Evolutionary conservation across 2,113 vertebrate species (phyloP).

Genomic region (Agapornis roseicollis): DNA sequence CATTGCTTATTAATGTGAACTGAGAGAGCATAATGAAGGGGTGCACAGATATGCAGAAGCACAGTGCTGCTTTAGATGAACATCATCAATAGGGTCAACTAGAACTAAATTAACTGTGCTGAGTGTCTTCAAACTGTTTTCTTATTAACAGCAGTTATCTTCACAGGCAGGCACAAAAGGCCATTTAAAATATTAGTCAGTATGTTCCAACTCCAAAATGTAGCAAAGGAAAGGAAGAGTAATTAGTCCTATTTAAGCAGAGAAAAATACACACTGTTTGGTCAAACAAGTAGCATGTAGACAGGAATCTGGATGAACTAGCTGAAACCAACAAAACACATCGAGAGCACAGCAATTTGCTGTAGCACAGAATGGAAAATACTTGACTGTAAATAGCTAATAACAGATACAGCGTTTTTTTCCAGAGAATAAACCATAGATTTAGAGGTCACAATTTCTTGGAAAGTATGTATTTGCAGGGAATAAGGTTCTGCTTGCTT

Average conservation of each 20-base stretch:
- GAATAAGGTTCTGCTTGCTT: background rate
- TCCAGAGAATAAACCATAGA: constrained; percentile 6
- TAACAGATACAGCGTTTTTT: background rate
- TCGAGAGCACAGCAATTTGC: background rate
- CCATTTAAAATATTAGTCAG: background rate
- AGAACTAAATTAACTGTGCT: background rate
- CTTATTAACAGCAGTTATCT: background rate
- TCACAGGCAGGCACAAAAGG: background rate
- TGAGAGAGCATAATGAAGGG: background rate
- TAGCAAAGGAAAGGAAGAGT: background rate
- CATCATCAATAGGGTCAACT: background rate
- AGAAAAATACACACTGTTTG: background rate
- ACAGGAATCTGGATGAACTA: background rate
- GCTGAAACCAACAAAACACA: background rate
- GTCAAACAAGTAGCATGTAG: background rate
- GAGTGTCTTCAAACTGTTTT: background rate
- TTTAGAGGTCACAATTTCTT: constrained; percentile 10
- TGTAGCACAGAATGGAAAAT: constrained; percentile 16
- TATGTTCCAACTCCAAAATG: background rate
- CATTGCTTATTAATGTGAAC: constrained; percentile 11
- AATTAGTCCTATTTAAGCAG: background rate
- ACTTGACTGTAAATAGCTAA: constrained; percentile 38
- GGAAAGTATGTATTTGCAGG: background rate
- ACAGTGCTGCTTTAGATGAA: background rate
- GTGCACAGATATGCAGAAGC: background rate